Percentiles rank a stretch among this genome's conserved stretches.
phyloP scores from a whole-genome alignment of 2,113 vertebrate species.

The Fulica atra region DNA sequence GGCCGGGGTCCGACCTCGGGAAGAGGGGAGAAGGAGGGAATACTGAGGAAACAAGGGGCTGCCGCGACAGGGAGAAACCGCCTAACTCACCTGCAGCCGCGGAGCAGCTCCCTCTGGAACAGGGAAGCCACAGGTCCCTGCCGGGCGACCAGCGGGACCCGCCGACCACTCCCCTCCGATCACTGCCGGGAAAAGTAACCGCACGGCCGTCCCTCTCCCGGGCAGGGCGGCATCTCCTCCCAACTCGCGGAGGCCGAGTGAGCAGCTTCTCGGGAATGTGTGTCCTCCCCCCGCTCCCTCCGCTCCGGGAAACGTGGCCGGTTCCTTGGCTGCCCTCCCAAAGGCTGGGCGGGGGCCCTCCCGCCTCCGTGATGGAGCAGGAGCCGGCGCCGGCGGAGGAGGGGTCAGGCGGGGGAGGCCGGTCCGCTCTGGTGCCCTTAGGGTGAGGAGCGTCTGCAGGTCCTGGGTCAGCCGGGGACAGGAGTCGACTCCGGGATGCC shows the following conservation, averaged over 20 bases:
- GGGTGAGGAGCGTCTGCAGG: not conserved
- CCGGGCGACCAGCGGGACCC: fast-evolving
- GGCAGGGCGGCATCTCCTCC: not conserved
- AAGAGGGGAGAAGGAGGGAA: too few relatives aligned
- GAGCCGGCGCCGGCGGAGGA: not conserved
- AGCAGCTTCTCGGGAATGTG: not conserved
- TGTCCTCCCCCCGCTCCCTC: not conserved
- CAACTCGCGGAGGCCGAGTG: not conserved
- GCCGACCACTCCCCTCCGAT: too few relatives aligned
- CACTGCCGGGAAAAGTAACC: not conserved
- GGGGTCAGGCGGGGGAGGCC: too few relatives aligned
- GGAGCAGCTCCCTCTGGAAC: not conserved
- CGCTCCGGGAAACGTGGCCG: not conserved
- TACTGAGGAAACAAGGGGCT: too few relatives aligned
- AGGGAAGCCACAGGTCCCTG: fast-evolving
- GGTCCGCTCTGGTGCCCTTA: fast-evolving
- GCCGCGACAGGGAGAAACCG: not conserved
- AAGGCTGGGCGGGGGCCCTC: fast-evolving
- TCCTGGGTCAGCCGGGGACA: too few relatives aligned
- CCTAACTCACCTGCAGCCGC: not conserved
- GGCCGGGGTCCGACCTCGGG: too few relatives aligned
- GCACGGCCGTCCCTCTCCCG: not conserved
- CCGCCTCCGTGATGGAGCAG: too few relatives aligned
- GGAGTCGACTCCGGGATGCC: fast-evolving
- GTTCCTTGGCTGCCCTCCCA: not conserved